Evolutionary conservation across 53 echinoderm and acorn worm species (phyloP), one percentile per base, ranked within the genome.

Genomic region (Crossaster papposus): DNA sequence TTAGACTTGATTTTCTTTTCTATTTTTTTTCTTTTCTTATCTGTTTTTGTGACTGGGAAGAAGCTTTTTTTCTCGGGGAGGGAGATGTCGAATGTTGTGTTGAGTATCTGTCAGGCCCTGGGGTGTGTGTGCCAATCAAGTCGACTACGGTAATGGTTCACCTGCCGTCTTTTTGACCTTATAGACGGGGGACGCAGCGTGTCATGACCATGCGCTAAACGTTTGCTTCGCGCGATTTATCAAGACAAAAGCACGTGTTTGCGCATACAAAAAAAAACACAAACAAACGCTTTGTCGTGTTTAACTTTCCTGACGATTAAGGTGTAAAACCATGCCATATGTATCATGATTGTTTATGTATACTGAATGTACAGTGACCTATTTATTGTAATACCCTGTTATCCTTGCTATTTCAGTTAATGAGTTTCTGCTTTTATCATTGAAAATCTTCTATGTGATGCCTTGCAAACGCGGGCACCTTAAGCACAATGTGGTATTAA

Each of bases 91-190:
- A 84, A 72, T 72, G 72, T 30, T 84, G 84, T 84, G 72, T 84
- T 84, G 84, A 84, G 84, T 84, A 84, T 84, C 73, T 84, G 72
- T 73, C 84, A 70, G 82, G 84, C 84, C 84, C 73, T 84, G 72
- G 84, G 84, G 84, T 72, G 72, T 51, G 73, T 71, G 36, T 84
- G 84, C 84, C 84, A 84, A 84, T 84, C 84, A 84, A 84, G 73
- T 72, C 72, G 26, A 73, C 73, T 51, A 72, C 84, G 70, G 84
- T 84, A 84, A 84, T 84, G 84, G 73, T 73, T 72, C 73, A 84
- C 84, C 84, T 84, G 84, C 72, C 70, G 28, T 84, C 73, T 17
- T 20, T 58, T 15, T 11, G 17, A 32, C 51, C n/a, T 32, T n/a
- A n/a, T n/a, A n/a, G n/a, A 53, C 84, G 71, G 72, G 73, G 73